Percentiles rank a stretch among this genome's conserved stretches.
Conservation (phyloP, 2,797 vertebrate genomes). For the Arctocebus calabarensis region DNA sequence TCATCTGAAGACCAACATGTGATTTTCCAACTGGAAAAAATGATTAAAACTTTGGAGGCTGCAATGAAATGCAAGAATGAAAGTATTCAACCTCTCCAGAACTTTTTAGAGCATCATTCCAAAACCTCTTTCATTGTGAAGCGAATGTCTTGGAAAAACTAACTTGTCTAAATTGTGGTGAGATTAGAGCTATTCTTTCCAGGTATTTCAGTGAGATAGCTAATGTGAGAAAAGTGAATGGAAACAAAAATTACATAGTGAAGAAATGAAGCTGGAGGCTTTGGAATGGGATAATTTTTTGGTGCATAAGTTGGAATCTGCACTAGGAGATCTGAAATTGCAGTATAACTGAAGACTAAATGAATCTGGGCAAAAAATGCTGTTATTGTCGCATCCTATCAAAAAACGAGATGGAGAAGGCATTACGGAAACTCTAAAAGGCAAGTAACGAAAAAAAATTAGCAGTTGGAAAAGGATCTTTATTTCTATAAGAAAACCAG, state of each 20-base stretch:
- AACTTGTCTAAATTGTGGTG: conserved; percentile 87
- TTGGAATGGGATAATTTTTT: conserved; percentile 86
- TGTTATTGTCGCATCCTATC: conserved; percentile 90
- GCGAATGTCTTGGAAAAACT: conserved; percentile 90
- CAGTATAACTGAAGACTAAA: conserved; percentile 91
- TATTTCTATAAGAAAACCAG: conserved; percentile 95
- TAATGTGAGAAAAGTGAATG: conserved; percentile 89
- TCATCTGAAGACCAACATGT: conserved; percentile 91
- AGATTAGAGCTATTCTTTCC: conserved; percentile 91
- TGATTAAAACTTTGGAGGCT: conserved; percentile 92
- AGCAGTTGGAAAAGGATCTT: conserved; percentile 94
- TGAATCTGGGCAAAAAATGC: conserved; percentile 92
- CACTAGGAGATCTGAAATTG: conserved; percentile 89
- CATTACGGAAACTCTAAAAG: conserved; percentile 83
- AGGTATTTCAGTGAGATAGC: conserved; percentile 96
- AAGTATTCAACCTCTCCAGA: conserved; percentile 89
- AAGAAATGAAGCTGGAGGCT: conserved; percentile 91
- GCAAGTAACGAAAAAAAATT: conserved; percentile 89
- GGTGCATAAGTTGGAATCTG: conserved; percentile 88
- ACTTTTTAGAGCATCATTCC: conserved; percentile 86
- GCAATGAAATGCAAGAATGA: conserved; percentile 93
- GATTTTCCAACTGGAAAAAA: conserved; percentile 94
- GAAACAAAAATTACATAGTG: conserved; percentile 88
- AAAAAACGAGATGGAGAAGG: conserved; percentile 87
- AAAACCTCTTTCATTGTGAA: conserved; percentile 86